phyloP scores from a whole-genome alignment of 2,888 invertebrate genomes.

The Acronicta alni region DNA sequence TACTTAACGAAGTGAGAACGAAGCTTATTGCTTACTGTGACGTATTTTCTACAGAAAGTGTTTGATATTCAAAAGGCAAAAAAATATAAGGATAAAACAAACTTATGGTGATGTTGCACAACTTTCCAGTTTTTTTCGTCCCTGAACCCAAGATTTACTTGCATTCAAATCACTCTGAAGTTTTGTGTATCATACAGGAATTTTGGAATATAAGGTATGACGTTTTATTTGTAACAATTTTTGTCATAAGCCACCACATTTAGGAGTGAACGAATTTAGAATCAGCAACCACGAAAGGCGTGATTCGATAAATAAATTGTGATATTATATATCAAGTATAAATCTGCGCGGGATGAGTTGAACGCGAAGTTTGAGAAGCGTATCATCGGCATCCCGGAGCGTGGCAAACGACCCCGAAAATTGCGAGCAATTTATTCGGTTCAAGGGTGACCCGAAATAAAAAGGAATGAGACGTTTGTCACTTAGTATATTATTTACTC shows the following conservation, averaged over 20 bases:
- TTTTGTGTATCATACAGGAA: slow-evolving; percentile 18
- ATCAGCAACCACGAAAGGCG: slow-evolving; percentile 30
- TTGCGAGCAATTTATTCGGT: slow-evolving; percentile 85
- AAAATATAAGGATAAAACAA: slow-evolving; percentile 9
- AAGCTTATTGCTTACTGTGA: slow-evolving; percentile 15
- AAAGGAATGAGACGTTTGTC: slow-evolving; percentile 82
- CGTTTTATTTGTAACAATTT: slow-evolving; percentile 4
- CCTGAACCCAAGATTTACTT: slow-evolving; percentile 38
- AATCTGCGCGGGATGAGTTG: slow-evolving; percentile 64
- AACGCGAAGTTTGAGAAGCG: slow-evolving; percentile 74
- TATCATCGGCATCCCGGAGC: slow-evolving; percentile 82
- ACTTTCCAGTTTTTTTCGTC: slow-evolving; percentile 4
- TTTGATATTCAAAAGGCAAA: slow-evolving; percentile 40
- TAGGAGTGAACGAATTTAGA: slow-evolving; percentile 30
- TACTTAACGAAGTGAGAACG: slow-evolving; percentile 12
- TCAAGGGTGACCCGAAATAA: slow-evolving; percentile 85
- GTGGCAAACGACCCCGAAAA: slow-evolving; percentile 85
- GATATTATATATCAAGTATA: slow-evolving; percentile 58
- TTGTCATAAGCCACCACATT: slow-evolving; percentile 37
- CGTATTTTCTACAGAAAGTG: slow-evolving; percentile 17
- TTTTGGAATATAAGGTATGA: not conserved
- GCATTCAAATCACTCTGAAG: slow-evolving; percentile 34
- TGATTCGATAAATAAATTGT: slow-evolving; percentile 59
- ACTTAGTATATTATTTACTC: slow-evolving; percentile 84
- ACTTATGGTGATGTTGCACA: not conserved